These are phyloP conservation scores for Chlorodrepanis virens DNA, from an alignment of 2,113 vertebrate species.

Conservation along the genomic window DNA sequence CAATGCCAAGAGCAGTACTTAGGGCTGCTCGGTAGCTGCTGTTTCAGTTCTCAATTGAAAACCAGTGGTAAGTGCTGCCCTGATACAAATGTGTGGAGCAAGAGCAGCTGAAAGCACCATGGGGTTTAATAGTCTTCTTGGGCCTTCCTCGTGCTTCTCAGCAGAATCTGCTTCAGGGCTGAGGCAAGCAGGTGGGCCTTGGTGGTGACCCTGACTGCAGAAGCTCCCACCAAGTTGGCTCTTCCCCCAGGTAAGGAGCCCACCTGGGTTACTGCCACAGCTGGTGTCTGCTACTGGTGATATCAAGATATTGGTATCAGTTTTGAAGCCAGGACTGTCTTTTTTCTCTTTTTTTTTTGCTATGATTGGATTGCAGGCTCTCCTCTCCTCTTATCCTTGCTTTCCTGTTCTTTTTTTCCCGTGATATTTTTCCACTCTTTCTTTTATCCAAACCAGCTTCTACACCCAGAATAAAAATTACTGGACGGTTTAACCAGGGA, in stretches of 20 bases:
- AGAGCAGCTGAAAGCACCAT: accelerated
- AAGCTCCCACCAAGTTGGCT: not conserved
- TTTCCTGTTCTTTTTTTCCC: not conserved
- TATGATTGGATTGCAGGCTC: not conserved
- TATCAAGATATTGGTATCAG: not conserved
- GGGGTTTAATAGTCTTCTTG: not conserved
- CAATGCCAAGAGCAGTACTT: not conserved
- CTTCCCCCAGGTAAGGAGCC: not conserved
- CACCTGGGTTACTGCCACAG: not conserved
- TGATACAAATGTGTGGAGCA: not conserved
- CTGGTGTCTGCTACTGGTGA: not conserved
- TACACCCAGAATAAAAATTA: not conserved
- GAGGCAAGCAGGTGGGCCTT: not conserved
- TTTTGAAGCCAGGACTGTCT: not conserved
- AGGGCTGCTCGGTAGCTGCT: not conserved
- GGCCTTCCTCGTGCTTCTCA: not conserved
- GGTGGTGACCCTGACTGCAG: not conserved
- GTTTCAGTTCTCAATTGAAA: not conserved
- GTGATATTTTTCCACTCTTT: not conserved
- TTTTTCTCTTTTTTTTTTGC: not conserved
- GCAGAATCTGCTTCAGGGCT: not conserved
- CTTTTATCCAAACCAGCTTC: not conserved
- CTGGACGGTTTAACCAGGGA: not conserved
- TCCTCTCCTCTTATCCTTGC: not conserved
- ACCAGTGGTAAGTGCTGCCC: not conserved